Percentiles rank a stretch among this genome's conserved stretches.
Conservation (phyloP, 2,797 vertebrate species). For the Labroides dimidiatus region DNA sequence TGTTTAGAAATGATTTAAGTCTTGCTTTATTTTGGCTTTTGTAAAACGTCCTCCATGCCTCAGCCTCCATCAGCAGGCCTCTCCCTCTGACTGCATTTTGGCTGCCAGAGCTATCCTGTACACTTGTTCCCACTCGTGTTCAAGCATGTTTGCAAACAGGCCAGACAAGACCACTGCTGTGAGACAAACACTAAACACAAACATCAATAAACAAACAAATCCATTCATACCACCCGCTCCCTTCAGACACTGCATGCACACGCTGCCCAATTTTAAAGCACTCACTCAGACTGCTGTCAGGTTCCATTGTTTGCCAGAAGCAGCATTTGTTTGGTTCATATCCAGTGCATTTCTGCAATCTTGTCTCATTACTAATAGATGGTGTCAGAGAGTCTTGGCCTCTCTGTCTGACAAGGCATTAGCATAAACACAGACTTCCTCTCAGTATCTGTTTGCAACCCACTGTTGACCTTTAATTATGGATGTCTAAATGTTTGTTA, state of each 20-base stretch:
- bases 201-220: conserved; percentile 85
- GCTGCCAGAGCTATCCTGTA: conserved; percentile 18
- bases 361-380: conserved; percentile 82
- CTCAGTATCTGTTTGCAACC: conserved; percentile 78
- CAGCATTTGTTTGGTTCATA: conserved; percentile 69
- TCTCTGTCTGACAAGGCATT: conserved; percentile 81
- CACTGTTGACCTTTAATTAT: conserved; percentile 84
- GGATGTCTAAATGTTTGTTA: conserved; percentile 78
- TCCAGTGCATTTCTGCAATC: conserved; percentile 59
- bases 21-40: not conserved
- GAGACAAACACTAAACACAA: conserved; percentile 81
- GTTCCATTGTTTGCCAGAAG: conserved; percentile 52
- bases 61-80: not conserved
- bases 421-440: conserved; percentile 84
- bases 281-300: conserved; percentile 61
- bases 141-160: conserved; percentile 78
- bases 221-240: conserved; percentile 50
- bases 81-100: not conserved
- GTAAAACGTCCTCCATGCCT: not conserved
- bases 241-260: conserved; percentile 43
- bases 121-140: conserved; percentile 59
- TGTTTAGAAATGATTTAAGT: not conserved
- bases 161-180: conserved; percentile 74
- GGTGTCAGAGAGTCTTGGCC: conserved; percentile 74
- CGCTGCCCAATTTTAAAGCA: conserved; percentile 46